Conservation (phyloP, 2,113 vertebrate genomes). For the Hiodon tergisus region DNA sequence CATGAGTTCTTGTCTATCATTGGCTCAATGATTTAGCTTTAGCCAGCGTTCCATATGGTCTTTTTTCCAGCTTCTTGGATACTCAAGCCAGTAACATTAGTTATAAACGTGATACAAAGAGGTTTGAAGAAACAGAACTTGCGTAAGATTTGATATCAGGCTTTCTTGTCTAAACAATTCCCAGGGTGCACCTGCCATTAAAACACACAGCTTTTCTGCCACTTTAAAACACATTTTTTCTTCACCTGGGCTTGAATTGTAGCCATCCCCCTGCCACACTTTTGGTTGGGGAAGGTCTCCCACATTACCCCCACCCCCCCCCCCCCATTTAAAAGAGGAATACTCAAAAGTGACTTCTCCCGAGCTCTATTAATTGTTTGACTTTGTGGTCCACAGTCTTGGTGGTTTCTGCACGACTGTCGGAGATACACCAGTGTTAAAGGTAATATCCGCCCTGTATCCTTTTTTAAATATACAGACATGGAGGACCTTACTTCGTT, state of each 20-base stretch:
- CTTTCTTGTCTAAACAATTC: not conserved
- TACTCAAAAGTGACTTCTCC: slow-evolving; percentile 58
- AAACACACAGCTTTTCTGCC: not conserved
- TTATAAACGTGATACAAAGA: not conserved
- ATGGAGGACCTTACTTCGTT: not conserved
- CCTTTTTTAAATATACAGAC: not conserved
- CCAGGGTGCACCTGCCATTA: not conserved
- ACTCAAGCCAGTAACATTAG: slow-evolving; percentile 1
- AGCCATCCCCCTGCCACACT: no score
- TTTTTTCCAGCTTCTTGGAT: not conserved
- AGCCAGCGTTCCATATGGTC: no score
- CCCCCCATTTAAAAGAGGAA: slow-evolving; percentile 42
- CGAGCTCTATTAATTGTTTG: slow-evolving; percentile 32
- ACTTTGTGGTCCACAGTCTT: not conserved
- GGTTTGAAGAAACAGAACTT: not conserved
- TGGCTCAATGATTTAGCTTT: no score
- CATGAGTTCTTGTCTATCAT: no score
- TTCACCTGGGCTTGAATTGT: not conserved
- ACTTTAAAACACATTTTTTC: not conserved
- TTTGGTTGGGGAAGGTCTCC: no score
- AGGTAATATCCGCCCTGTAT: not conserved
- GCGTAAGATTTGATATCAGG: not conserved
- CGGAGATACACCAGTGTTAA: no score
- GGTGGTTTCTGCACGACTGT: no score
- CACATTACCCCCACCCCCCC: slow-evolving; percentile 23